Percentiles rank a stretch among this genome's conserved stretches.
Conservation (phyloP, 2,113 vertebrate species). For the Litocranius walleri region DNA sequence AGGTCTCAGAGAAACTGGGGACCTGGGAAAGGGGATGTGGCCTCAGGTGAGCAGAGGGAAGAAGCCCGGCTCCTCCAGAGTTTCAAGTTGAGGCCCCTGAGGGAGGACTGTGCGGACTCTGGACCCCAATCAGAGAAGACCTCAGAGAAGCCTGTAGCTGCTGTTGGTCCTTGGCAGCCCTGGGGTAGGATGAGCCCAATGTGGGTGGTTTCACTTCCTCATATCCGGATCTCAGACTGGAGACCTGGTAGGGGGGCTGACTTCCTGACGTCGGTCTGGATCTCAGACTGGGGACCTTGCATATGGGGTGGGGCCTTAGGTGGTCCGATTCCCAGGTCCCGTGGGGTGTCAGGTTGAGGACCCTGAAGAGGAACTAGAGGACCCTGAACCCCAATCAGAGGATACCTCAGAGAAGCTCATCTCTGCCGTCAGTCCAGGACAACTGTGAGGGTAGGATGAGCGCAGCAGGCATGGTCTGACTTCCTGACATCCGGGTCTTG, state of each 20-base stretch:
- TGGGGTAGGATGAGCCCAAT: neutral
- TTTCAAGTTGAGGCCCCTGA: neutral
- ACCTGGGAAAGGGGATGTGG: neutral
- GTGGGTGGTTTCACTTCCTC: neutral
- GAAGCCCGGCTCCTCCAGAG: neutral
- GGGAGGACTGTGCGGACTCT: neutral
- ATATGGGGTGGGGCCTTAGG: neutral
- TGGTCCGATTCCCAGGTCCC: fast-evolving
- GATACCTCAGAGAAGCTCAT: neutral
- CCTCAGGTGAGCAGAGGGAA: neutral
- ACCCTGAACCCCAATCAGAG: neutral
- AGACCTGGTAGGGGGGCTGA: neutral
- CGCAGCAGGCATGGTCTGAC: neutral
- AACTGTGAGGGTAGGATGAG: no score
- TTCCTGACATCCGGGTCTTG: neutral
- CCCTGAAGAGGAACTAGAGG: neutral
- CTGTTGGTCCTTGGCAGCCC: neutral
- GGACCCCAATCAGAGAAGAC: neutral
- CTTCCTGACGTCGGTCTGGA: neutral
- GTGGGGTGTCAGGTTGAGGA: neutral
- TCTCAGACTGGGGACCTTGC: neutral
- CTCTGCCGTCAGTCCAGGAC: neutral
- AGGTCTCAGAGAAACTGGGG: neutral
- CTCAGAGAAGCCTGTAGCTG: neutral
- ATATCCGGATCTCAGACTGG: neutral